Base-by-base conservation (phyloP, 2,888 invertebrate species). In the Drosophila tanythrix region DNA sequence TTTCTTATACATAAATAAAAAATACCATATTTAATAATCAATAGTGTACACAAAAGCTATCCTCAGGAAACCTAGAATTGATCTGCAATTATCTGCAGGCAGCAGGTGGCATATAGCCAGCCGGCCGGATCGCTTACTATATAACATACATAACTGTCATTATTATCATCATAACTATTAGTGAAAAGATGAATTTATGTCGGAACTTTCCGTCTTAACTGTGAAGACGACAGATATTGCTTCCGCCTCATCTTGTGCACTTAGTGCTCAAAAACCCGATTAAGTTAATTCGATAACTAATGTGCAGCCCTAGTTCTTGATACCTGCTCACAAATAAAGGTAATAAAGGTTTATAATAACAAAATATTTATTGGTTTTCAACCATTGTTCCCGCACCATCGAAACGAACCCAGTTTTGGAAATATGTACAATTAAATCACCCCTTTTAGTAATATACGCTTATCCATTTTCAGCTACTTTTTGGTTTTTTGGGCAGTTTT, bases 1-100 rank as follows among this genome's bases (percentile, higher is more conserved):
- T 27, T 18, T 40, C 7, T 43, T 51, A 53, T 33, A 53, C 35
- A 35, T 38, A 70, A 31, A 58, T 38, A 25, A 50, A 57, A 35
- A 40, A 15, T 15, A 55, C 25, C 21, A 15, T 46, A 46, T 8
- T 46, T 46, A 25, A 18, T 25, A 11, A 55, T 10, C 15, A 25
- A 25, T 1, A 15, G 6, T 25, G 25, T 7, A 55, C 25, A 7
- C 25, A 18, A 11, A 25, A 25, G 46, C 15, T 15, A 46, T 25
- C 15, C 2, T 2, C 11, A 7, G 7, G 21, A 21, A 25, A 15
- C 2, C 15, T 25, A 4, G 21, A 46, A 46, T 2, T 46, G 46
- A 46, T 46, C 46, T 25, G n/a, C 38, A 38, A 18, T 10, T 40
- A n/a, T n/a, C 38, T 38, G 7, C 7, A 21, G 1, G 7, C 21